Conservation (phyloP, 2,888 invertebrate genomes). For the Nymphalis polychloros region DNA sequence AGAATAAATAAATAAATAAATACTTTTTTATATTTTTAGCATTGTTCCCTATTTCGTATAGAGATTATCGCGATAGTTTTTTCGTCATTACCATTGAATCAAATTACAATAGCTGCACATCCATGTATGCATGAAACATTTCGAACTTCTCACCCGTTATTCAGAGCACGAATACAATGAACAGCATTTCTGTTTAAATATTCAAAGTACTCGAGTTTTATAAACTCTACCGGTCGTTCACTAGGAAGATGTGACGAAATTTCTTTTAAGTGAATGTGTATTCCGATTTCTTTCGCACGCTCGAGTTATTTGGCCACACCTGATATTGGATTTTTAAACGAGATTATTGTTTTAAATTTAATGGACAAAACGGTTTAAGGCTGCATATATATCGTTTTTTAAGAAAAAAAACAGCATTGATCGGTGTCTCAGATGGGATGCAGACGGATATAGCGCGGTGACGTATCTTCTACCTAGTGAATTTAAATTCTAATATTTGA, state of each 20-base stretch:
- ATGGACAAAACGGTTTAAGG: too few relatives aligned
- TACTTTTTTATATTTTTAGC: not conserved
- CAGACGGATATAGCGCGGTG: too few relatives aligned
- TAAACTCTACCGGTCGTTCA: conserved; percentile 15
- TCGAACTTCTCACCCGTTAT: conserved; percentile 27
- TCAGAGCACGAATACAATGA: conserved; percentile 28
- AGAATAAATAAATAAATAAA: too few relatives aligned
- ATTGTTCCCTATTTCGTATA: not conserved
- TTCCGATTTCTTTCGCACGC: conserved; percentile 25
- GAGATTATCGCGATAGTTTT: not conserved
- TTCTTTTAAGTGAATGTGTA: conserved; percentile 7
- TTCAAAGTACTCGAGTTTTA: conserved; percentile 19
- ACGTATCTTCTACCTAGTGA: too few relatives aligned
- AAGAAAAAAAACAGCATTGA: too few relatives aligned
- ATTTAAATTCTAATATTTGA: too few relatives aligned
- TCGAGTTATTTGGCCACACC: conserved; percentile 5
- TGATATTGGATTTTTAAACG: conserved; percentile 1
- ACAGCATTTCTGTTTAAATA: conserved; percentile 26
- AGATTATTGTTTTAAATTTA: not conserved
- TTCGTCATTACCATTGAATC: conserved; percentile 10
- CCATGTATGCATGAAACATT: conserved; percentile 20
- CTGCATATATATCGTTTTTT: too few relatives aligned
- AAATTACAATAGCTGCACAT: conserved; percentile 9
- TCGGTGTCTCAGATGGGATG: too few relatives aligned
- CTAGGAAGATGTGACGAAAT: conserved; percentile 18